These are phyloP conservation scores for Chroicocephalus ridibundus DNA, from an alignment of 2,113 vertebrate genomes.

Conservation along the genomic window DNA sequence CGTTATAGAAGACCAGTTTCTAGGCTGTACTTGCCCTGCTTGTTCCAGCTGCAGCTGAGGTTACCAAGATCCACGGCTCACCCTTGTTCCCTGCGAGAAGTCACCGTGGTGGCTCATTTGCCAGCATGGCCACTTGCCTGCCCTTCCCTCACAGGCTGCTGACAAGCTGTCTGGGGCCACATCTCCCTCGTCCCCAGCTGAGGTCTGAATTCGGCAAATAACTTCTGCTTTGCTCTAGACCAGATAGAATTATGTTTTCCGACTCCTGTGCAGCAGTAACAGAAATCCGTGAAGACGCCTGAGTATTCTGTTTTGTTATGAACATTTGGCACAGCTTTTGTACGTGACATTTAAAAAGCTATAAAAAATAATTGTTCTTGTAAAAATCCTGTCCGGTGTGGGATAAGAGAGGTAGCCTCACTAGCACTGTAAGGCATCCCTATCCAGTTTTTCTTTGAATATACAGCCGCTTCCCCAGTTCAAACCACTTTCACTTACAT, in stretches of 20 bases:
- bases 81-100: background rate
- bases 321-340: background rate
- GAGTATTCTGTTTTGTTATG: background rate
- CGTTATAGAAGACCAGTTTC: background rate
- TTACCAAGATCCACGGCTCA: background rate
- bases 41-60: background rate
- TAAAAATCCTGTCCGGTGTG: background rate
- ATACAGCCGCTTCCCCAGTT: background rate
- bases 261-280: background rate
- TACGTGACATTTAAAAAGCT: background rate
- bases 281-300: background rate
- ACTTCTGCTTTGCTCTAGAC: background rate
- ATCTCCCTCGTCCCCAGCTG: background rate
- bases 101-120: background rate
- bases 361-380: background rate
- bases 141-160: fast-evolving
- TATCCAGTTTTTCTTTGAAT: background rate
- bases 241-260: background rate
- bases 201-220: background rate
- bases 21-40: too few relatives aligned
- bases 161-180: background rate
- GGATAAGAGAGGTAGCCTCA: background rate
- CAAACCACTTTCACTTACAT: background rate
- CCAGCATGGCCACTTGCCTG: background rate
- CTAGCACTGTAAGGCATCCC: background rate